Evolutionary conservation across 2,797 vertebrate species (phyloP).

Genomic region (Eidolon dupreanum): DNA sequence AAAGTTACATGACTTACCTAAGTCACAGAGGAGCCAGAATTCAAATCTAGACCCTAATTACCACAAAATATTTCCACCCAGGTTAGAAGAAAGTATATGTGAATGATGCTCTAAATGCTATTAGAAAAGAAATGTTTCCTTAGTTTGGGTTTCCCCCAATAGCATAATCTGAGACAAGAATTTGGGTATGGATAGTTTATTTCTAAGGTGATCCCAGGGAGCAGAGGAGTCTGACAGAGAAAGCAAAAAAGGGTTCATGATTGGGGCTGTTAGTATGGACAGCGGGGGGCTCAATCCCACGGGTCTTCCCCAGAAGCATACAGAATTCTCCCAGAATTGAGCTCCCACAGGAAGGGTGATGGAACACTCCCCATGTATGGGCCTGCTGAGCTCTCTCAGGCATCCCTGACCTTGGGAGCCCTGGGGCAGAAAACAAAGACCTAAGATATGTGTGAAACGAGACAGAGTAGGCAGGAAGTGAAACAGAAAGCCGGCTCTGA

Average conservation of each 20-base stretch:
- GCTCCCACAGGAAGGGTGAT: not conserved
- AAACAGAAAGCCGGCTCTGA: not conserved
- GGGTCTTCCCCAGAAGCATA: too few relatives aligned
- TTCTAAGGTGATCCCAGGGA: not conserved
- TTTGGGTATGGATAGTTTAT: not conserved
- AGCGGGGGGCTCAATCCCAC: fast-evolving
- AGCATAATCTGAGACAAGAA: not conserved
- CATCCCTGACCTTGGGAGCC: not conserved
- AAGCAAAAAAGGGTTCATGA: not conserved
- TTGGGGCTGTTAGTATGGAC: not conserved
- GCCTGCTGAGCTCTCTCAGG: not conserved
- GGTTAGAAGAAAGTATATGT: not conserved
- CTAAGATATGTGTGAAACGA: not conserved
- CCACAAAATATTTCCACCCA: not conserved
- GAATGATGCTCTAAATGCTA: not conserved
- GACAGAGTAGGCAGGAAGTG: not conserved
- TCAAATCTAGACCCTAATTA: not conserved
- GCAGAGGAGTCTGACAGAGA: not conserved
- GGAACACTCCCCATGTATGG: fast-evolving
- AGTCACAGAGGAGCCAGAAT: not conserved
- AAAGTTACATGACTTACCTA: not conserved
- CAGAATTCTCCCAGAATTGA: not conserved
- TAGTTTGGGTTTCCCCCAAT: not conserved
- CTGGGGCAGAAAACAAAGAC: not conserved
- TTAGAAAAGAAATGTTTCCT: not conserved